Conservation (phyloP, 1,140 invertebrate species). For the Brachionus manjavacas region DNA sequence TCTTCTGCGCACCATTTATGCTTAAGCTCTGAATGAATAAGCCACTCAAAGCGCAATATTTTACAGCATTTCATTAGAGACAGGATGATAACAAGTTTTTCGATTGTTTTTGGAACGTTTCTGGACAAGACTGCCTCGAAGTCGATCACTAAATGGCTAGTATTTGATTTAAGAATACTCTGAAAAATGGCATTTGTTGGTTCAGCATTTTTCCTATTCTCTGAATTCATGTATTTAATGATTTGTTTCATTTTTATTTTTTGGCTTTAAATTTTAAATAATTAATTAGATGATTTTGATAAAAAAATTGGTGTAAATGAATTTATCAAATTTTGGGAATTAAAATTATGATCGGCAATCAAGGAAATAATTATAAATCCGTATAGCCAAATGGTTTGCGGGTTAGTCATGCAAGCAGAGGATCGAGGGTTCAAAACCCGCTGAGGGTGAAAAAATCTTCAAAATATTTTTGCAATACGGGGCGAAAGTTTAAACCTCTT, state of each 20-base stretch:
- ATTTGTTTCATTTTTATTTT: neutral
- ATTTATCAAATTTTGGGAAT: too few relatives aligned
- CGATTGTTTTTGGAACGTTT: neutral
- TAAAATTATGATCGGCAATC: too few relatives aligned
- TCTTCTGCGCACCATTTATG: neutral
- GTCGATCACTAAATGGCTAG: neutral
- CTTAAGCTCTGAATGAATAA: neutral
- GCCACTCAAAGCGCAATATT: conserved; percentile 10
- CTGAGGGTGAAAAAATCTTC: too few relatives aligned
- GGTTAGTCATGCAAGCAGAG: too few relatives aligned
- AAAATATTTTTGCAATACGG: too few relatives aligned
- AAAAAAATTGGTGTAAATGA: too few relatives aligned
- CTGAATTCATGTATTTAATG: neutral
- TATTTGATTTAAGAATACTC: neutral
- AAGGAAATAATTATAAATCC: too few relatives aligned
- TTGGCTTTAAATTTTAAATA: neutral
- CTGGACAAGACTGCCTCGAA: neutral
- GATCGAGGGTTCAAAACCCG: too few relatives aligned
- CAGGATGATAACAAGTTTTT: neutral
- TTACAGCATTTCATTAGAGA: neutral
- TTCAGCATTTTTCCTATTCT: neutral
- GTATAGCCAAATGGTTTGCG: too few relatives aligned
- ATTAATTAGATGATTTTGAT: neutral
- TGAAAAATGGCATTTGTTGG: neutral
- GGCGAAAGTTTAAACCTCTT: too few relatives aligned